Percentiles rank a stretch among this genome's conserved stretches.
Evolutionary conservation across 2,888 invertebrate genomes (phyloP).

Genomic region (Drosophila lacicola): DNA sequence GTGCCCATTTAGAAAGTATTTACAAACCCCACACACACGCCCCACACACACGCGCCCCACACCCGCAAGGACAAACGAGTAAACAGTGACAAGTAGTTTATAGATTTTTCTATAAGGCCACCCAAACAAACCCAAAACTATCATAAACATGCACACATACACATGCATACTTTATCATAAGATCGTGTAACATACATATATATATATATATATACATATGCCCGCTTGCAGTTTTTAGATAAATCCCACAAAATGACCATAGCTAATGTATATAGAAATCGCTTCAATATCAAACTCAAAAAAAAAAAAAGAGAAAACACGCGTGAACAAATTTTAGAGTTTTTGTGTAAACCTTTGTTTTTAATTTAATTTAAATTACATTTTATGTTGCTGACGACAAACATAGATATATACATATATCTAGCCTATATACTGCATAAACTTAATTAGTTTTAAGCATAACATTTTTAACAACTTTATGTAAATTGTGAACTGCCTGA

Average conservation of each 20-base stretch:
- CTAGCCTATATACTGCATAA: constrained; percentile 4
- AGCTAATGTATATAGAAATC: constrained; percentile 45
- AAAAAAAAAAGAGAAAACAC: neutral
- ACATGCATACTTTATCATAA: constrained; percentile 17
- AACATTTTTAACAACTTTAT: constrained; percentile 23
- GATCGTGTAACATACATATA: constrained; percentile 31
- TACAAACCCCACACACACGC: constrained; percentile 3
- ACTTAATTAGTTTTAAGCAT: constrained; percentile 30
- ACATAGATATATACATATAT: constrained; percentile 9
- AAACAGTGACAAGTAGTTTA: constrained; percentile 76
- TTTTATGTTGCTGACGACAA: constrained; percentile 20
- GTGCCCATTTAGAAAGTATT: constrained; percentile 69
- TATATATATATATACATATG: constrained; percentile 7
- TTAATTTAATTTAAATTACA: neutral
- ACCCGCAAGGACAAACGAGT: constrained; percentile 71
- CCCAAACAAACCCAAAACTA: constrained; percentile 1
- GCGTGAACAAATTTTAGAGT: constrained; percentile 34
- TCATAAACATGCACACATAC: constrained; percentile 9
- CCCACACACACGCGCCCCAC: constrained; percentile 1
- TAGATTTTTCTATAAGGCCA: constrained; percentile 48
- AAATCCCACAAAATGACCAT: constrained; percentile 3
- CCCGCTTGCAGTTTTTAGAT: constrained; percentile 18
- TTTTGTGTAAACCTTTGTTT: neutral
- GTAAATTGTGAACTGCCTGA: constrained; percentile 51
- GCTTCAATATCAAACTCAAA: constrained; percentile 49